Percentiles rank a stretch among this genome's conserved stretches.
Evolutionary conservation across 1,140 invertebrate genomes (phyloP).

Genomic region (Galendromus occidentalis): DNA sequence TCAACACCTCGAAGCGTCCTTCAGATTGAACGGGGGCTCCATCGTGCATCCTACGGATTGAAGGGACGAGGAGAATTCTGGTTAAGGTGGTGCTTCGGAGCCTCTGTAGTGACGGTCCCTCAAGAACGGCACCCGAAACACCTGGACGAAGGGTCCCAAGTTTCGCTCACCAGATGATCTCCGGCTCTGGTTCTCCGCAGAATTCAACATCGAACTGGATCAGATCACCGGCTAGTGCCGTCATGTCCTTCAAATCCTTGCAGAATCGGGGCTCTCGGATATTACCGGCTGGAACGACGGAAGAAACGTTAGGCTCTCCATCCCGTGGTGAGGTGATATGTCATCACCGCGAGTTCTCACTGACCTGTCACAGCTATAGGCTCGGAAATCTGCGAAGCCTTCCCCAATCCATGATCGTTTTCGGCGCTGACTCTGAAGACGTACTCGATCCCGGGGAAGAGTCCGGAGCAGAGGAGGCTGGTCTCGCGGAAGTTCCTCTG

Average conservation of each 20-base stretch:
- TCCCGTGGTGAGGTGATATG: no score
- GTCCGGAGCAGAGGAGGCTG: conserved; percentile 33
- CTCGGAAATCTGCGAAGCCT: conserved; percentile 13
- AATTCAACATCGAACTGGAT: conserved; percentile 9
- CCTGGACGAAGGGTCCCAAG: no score
- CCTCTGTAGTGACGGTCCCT: no score
- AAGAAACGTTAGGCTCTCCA: no score
- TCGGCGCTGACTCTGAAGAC: conserved; percentile 85
- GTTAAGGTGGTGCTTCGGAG: no score
- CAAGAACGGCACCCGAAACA: no score
- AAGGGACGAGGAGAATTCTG: not conserved
- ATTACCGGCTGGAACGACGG: not conserved
- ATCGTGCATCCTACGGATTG: not conserved
- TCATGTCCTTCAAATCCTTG: not conserved
- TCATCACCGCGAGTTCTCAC: no score
- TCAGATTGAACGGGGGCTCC: not conserved
- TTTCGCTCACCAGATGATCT: not conserved
- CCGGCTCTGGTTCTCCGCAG: not conserved
- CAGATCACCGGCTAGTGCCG: not conserved
- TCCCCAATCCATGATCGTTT: conserved; percentile 64
- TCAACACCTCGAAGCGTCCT: not conserved
- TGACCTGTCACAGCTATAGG: conserved; percentile 12
- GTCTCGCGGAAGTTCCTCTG: not conserved
- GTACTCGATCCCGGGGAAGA: conserved; percentile 73
- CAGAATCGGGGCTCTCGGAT: not conserved